Conservation (phyloP, 2,113 vertebrate species). For the Neogobius melanostomus region DNA sequence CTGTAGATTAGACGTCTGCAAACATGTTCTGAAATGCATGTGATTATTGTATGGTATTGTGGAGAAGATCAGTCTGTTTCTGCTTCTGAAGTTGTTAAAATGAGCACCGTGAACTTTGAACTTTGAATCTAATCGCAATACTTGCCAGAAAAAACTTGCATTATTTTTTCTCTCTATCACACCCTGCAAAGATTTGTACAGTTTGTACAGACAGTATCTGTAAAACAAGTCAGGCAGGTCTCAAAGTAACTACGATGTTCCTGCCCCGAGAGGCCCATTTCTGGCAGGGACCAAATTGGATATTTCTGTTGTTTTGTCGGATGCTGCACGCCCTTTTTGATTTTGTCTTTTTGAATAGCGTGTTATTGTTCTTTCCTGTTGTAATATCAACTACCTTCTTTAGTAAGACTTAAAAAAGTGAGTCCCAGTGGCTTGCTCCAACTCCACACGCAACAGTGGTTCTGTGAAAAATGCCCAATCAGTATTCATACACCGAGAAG, state of each 20-base stretch:
- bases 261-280: neutral
- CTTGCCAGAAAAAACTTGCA: too few species aligned
- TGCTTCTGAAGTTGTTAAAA: too few species aligned
- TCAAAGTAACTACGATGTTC: slow-evolving; percentile 2
- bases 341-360: slow-evolving; percentile 35
- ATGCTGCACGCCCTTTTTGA: slow-evolving; percentile 10
- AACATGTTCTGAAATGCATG: too few species aligned
- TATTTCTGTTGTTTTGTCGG: slow-evolving; percentile 5
- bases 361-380: slow-evolving; percentile 19
- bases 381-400: slow-evolving; percentile 40
- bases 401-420: slow-evolving; percentile 9
- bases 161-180: neutral
- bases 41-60: too few species aligned
- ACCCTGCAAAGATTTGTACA: neutral
- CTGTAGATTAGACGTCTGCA: too few species aligned
- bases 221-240: neutral
- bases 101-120: too few species aligned
- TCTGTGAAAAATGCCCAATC: slow-evolving; percentile 68
- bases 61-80: too few species aligned
- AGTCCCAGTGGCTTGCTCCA: slow-evolving; percentile 37
- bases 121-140: too few species aligned
- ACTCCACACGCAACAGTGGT: slow-evolving; percentile 53
- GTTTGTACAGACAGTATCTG: neutral
- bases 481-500: slow-evolving; percentile 73
- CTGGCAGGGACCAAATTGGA: neutral